Evolutionary conservation across 2,888 invertebrate genomes (phyloP).

Genomic region (Ormyrus labotus): DNA sequence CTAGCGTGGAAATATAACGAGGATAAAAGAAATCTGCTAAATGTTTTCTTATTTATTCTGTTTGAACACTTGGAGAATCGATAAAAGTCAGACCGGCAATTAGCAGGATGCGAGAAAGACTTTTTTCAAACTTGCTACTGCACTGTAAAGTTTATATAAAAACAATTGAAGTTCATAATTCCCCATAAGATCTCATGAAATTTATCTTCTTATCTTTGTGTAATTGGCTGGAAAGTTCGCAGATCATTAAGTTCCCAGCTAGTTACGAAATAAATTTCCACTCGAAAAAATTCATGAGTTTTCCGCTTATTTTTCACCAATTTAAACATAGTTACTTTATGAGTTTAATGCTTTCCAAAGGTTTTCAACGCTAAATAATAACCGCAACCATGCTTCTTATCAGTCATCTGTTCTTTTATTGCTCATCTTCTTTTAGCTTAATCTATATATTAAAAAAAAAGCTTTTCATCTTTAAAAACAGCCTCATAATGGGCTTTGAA

Average conservation of each 20-base stretch:
- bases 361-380: too few relatives aligned
- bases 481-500: too few relatives aligned
- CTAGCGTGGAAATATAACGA: too few relatives aligned
- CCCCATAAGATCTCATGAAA: slow-evolving; percentile 40
- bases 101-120: neutral
- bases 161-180: slow-evolving; percentile 25
- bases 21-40: neutral
- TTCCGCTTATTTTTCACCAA: slow-evolving; percentile 48
- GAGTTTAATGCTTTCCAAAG: neutral
- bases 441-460: too few relatives aligned
- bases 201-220: slow-evolving; percentile 39
- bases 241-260: slow-evolving; percentile 49
- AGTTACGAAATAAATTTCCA: slow-evolving; percentile 51
- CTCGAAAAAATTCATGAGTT: slow-evolving; percentile 37
- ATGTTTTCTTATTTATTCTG: too few relatives aligned
- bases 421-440: too few relatives aligned
- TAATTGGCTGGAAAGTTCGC: slow-evolving; percentile 52
- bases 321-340: slow-evolving; percentile 30
- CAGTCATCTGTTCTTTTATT: too few relatives aligned
- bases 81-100: neutral
- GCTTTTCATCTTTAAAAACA: too few relatives aligned
- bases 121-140: too few relatives aligned
- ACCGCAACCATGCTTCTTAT: too few relatives aligned
- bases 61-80: too few relatives aligned
- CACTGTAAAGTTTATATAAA: neutral